Evolutionary conservation across 2,888 invertebrate species (phyloP).

Genomic region (Drosophila dives): DNA sequence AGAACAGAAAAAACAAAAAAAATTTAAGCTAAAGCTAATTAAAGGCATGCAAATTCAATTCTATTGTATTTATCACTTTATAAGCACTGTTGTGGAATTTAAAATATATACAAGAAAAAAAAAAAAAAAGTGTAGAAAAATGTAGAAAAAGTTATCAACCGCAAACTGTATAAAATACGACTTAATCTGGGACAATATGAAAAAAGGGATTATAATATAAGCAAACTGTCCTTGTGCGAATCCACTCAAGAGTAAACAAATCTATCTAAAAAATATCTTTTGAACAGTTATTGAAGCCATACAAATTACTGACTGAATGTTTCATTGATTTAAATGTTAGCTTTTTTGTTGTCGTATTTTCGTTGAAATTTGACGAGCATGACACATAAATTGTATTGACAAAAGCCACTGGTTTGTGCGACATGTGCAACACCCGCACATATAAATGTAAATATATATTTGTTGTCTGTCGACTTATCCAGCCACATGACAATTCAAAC

Average conservation of each 20-base stretch:
- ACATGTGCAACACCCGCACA: neutral
- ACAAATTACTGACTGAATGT: slow-evolving; percentile 6
- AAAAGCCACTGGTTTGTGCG: slow-evolving; percentile 30
- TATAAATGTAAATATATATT: neutral
- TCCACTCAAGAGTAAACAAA: neutral
- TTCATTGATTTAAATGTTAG: slow-evolving; percentile 6
- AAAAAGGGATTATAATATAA: neutral
- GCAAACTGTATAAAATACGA: neutral
- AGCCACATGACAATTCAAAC: slow-evolving; percentile 56
- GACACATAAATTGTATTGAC: slow-evolving; percentile 23
- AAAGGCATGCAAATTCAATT: neutral
- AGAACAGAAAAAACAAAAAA: neutral
- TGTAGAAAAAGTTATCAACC: neutral
- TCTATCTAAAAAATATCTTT: neutral
- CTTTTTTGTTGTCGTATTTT: neutral
- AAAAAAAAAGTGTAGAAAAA: neutral
- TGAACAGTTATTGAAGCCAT: neutral
- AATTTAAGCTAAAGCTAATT: neutral
- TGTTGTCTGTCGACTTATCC: slow-evolving; percentile 35
- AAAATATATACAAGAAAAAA: neutral
- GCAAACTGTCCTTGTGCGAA: neutral
- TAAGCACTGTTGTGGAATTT: neutral
- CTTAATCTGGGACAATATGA: neutral
- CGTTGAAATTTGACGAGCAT: slow-evolving; percentile 5
- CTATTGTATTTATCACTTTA: neutral